Base-by-base conservation (phyloP, 2,888 invertebrate species). In the Boloria selene region DNA sequence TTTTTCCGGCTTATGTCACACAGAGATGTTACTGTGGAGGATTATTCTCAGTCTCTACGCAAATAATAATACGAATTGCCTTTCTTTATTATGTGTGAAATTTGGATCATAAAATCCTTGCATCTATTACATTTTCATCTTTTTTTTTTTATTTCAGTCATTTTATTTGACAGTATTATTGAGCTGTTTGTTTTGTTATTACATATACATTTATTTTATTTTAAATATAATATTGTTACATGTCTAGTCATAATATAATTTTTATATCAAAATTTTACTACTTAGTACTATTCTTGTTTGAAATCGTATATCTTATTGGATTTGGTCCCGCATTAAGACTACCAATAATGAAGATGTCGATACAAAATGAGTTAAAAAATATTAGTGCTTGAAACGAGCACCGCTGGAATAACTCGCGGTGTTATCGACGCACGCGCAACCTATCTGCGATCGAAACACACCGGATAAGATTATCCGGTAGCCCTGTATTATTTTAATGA, bases 401-500 rank as follows among this genome's bases (percentile, higher is more conserved):
- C 82, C 83, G 88, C 77, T 85, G 81, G 87, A 90, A 91, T 90
- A 92, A 88, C 90, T 90, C 83, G 84, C 78, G 81, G 83, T 82
- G 87, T 86, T 92, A 91, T 92, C 92, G 85, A 72, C 83, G 89
- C 92, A 91, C 90, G 92, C 90, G 91, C 91, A 87, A 87, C 87
- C 90, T 87, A 91, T 92, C 92, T 87, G 84, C 87, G 92, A 92
- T 92, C 90, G 86, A 85, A 90, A 89, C 87, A 88, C 86, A 88
- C 85, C 79, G 91, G 92, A 92, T 92, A 92, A 92, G 91, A 92
- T 92, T 90, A 92, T 92, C 90, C 92, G 79, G 91, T 91, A 91
- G 92, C 91, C 83, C 87, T 88, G 91, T 90, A 92, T 92, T 90
- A 92, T 92, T 92, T 92, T 92, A 92, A 92, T 92, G 92, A 92